Conservation (phyloP, 2,113 vertebrate genomes). For the Chionodraco myersi region DNA sequence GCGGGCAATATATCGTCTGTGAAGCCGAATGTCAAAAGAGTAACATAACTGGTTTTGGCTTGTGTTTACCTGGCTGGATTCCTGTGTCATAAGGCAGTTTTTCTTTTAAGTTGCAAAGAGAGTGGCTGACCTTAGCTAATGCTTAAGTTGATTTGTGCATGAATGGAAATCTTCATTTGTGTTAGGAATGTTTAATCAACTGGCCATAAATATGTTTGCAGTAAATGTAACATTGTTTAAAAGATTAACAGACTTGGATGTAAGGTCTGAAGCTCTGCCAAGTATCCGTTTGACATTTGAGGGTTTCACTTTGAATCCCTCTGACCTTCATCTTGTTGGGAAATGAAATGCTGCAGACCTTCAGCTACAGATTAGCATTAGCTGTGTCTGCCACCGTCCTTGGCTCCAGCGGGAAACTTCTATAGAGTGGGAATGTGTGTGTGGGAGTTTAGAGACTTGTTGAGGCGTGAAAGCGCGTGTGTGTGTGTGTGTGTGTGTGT, state of each 20-base stretch:
- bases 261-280: conserved; percentile 37
- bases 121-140: background rate
- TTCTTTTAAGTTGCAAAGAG: background rate
- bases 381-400: conserved; percentile 74
- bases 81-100: background rate
- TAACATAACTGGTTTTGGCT: background rate
- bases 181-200: conserved; percentile 28
- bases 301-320: conserved; percentile 54
- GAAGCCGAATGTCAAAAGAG: background rate
- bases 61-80: background rate
- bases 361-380: conserved; percentile 75
- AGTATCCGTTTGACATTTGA: conserved; percentile 73
- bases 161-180: background rate
- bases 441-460: conserved; percentile 3
- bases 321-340: conserved; percentile 60
- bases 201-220: background rate
- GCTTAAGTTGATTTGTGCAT: background rate
- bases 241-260: conserved; percentile 26
- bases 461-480: background rate
- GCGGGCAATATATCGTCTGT: background rate
- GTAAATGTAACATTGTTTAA: background rate
- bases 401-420: conserved; percentile 28
- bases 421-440: too few relatives aligned
- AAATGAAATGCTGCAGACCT: conserved; percentile 56
- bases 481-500: conserved; percentile 21